Percentiles rank a stretch among this genome's conserved stretches.
phyloP scores from a whole-genome alignment of 2,113 vertebrate genomes.

The Miniopterus natalensis region DNA sequence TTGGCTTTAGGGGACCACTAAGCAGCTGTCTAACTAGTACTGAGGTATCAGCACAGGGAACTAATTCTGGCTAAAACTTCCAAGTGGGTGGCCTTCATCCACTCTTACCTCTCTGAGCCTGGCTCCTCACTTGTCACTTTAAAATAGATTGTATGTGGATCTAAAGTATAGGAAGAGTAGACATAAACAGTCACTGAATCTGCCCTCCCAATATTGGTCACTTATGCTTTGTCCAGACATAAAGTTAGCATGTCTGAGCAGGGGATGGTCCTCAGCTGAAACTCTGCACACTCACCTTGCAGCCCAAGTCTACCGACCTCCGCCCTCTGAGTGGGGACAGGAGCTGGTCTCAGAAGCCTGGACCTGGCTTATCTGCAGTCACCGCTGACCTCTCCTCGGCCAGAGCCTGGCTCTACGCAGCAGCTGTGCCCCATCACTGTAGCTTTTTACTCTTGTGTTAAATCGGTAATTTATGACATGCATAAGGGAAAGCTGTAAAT shows the following conservation, averaged over 20 bases:
- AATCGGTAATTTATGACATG: slow-evolving; percentile 91
- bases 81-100: not conserved
- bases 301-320: not conserved
- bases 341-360: not conserved
- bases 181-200: not conserved
- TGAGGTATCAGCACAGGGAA: not conserved
- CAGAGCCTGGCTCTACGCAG: slow-evolving; percentile 51
- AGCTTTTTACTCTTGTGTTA: slow-evolving; percentile 85
- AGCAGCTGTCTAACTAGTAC: not conserved
- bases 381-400: slow-evolving; percentile 49
- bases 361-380: slow-evolving; percentile 15
- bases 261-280: not conserved
- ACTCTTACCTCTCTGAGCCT: not conserved
- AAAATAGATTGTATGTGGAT: not conserved
- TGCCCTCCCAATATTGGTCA: not conserved
- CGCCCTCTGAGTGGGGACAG: not conserved
- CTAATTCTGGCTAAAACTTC: not conserved
- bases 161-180: not conserved
- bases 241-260: not conserved
- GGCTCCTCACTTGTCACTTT: not conserved
- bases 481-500: slow-evolving; percentile 90
- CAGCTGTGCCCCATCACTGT: slow-evolving; percentile 75
- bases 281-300: not conserved
- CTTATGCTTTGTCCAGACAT: not conserved
- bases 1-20: not conserved